Evolutionary conservation across 2,113 vertebrate genomes (phyloP), one percentile per base, ranked within the genome.

Genomic region (Anolis sagrei): DNA sequence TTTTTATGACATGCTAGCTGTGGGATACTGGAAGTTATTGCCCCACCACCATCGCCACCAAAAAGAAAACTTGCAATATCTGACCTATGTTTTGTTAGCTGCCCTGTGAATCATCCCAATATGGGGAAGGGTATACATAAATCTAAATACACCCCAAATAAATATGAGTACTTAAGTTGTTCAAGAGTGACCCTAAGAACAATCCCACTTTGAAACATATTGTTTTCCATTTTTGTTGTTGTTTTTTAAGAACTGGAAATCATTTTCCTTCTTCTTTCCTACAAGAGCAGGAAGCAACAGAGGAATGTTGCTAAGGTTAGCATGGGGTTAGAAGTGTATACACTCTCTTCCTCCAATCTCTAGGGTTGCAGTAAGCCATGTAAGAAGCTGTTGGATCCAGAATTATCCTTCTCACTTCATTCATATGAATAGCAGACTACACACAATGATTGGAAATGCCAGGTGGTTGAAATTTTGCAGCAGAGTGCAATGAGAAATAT

Each of bases 111-210:
- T 29, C 18, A 48, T 80, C 48, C 61, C 61, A n/a, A 48, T 80
- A 62, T n/a, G 66, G 29, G 7, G 25, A 6, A 19, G 62, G 27
- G 27, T 68, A 68, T 80, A 44, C 19, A 68, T 68, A 27, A 66
- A 68, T n/a, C 66, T 68, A 81, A 81, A 79, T 79, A 79, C 39
- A 19, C 68, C 18, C 25, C 66, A 66, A 68, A 81, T 81, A 81
- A 81, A 81, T 49, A 76, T 58, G 48, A 66, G 2, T 32, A 10
- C n/a, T 62, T n/a, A 10, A 34, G 27, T 18, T 73, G 23, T 73
- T 83, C 73, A 76, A 36, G 61, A 34, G 61, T 21, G n/a, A n/a
- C 73, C 73, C 32, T 29, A 16, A 82, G 13, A 68, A 64, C 29
- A 23, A 76, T 32, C 2, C 34, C 27, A 66, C 27, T 72, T 82